Conservation (phyloP, 2,888 invertebrate genomes). For the Brachylomia viminalis region DNA sequence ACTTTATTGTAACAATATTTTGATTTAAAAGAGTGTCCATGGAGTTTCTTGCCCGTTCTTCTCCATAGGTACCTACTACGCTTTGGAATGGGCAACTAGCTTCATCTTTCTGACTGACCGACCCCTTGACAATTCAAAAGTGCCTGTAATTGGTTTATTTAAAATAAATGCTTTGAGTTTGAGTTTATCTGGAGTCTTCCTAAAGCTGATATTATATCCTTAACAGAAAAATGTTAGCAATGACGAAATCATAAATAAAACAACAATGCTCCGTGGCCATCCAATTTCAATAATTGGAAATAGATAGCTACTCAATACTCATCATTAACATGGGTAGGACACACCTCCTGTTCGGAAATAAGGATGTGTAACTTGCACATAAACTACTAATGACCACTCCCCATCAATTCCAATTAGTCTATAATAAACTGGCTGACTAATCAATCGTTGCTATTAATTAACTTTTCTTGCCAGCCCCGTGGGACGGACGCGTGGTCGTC, state of each 20-base stretch:
- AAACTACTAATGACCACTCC: constrained; percentile 28
- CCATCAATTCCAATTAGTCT: constrained; percentile 40
- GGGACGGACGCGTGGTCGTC: constrained; percentile 11
- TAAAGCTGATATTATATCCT: background rate
- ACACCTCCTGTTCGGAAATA: constrained; percentile 25
- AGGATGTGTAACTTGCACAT: constrained; percentile 3
- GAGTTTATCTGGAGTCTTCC: too few species aligned
- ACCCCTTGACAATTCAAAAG: too few species aligned
- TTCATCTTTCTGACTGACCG: too few species aligned
- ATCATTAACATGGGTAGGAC: background rate
- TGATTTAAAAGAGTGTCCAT: too few species aligned
- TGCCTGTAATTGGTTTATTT: too few species aligned
- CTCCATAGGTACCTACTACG: too few species aligned
- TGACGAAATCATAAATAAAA: background rate
- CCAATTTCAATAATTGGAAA: constrained; percentile 1
- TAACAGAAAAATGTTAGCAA: background rate
- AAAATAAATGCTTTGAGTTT: too few species aligned
- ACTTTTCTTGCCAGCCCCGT: constrained; percentile 51
- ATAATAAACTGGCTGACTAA: constrained; percentile 40
- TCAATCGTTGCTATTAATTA: constrained; percentile 30
- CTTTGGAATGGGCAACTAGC: too few species aligned
- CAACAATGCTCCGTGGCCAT: background rate
- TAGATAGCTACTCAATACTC: background rate
- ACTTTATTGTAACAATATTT: too few species aligned
- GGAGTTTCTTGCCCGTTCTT: too few species aligned